Evolutionary conservation across 2,797 vertebrate genomes (phyloP), one percentile per base, ranked within the genome.

Genomic region (Chrosomus eos): DNA sequence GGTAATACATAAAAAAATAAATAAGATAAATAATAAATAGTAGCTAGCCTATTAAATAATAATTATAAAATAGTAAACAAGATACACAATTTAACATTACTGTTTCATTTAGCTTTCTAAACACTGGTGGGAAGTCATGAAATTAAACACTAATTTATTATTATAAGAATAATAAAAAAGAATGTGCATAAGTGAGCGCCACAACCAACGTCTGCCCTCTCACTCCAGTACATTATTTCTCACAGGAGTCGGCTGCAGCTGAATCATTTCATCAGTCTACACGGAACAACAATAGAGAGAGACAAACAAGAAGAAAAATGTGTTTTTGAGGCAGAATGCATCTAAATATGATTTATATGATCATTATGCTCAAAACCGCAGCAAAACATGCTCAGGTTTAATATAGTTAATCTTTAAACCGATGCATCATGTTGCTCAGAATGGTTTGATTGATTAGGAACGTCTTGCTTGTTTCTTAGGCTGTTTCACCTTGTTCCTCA

Each of bases 391-490:
- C 66, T 77, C 18, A 38, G 16, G 18, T 83, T 66, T 66, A 67
- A 83, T 75, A 53, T 83, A 67, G 81, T 75, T 83, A 76, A 83
- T 83, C 81, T 83, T 83, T 76, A 76, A 83, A 67, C 18, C 31
- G 8, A 76, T 83, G 43, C 72, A 40, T 75, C 33, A 75, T 75
- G 45, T 51, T 87, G 87, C 89, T 75, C 85, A 74, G 90, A 91
- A 90, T 86, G 88, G 88, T 90, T 90, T 91, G 89, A 89, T 82
- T 38, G 81, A 82, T 82, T 82, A 66, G 55, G 28, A 82, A 75
- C 43, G 1, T 66, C 53, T 74, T 83, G 43, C 83, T 73, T 53
- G 70, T 53, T 53, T 81, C 43, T 81, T 74, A 14, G 16, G 31
- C 36, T 51, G 23, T 55, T 75, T 76, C 38, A 73, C 60, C 77